Evolutionary conservation across 2,113 vertebrate species (phyloP).

Genomic region (Dolichallabes microphthalmus): DNA sequence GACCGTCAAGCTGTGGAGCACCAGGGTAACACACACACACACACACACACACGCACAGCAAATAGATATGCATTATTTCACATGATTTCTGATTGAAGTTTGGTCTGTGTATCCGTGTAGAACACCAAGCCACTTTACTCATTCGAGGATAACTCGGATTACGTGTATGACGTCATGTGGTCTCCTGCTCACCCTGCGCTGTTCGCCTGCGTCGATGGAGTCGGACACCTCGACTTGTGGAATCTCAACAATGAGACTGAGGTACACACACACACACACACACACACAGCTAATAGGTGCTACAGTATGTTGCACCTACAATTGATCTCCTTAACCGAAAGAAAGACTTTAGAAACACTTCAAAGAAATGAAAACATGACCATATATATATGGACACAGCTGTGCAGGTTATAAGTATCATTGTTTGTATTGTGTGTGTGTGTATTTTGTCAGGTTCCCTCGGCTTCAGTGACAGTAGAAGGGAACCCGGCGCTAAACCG

Average conservation of each 20-base stretch:
- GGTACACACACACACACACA: constrained; percentile 68
- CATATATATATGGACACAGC: not conserved
- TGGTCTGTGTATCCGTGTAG: constrained; percentile 61
- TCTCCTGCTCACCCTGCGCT: constrained; percentile 94
- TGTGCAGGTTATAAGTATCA: not conserved
- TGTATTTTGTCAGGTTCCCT: constrained; percentile 80
- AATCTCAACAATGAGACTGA: constrained; percentile 98
- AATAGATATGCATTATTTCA: not conserved
- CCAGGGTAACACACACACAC: constrained; percentile 78
- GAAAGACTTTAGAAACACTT: not conserved
- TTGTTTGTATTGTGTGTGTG: constrained; percentile 12
- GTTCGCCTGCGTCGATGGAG: constrained; percentile 94
- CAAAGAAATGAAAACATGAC: not conserved
- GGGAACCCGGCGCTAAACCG: constrained; percentile 93
- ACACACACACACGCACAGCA: not conserved
- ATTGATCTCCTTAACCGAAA: not conserved
- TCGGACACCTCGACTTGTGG: constrained; percentile 94
- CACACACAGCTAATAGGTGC: not conserved
- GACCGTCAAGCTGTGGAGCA: constrained; percentile 98
- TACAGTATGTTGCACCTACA: not conserved
- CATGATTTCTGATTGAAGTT: not conserved
- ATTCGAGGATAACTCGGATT: constrained; percentile 96
- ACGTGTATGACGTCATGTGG: constrained; percentile 98
- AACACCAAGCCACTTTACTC: constrained; percentile 95
- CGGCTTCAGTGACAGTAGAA: constrained; percentile 89